Conservation (phyloP, 2,797 vertebrate species). For the Enteromius unitaeniatus region DNA sequence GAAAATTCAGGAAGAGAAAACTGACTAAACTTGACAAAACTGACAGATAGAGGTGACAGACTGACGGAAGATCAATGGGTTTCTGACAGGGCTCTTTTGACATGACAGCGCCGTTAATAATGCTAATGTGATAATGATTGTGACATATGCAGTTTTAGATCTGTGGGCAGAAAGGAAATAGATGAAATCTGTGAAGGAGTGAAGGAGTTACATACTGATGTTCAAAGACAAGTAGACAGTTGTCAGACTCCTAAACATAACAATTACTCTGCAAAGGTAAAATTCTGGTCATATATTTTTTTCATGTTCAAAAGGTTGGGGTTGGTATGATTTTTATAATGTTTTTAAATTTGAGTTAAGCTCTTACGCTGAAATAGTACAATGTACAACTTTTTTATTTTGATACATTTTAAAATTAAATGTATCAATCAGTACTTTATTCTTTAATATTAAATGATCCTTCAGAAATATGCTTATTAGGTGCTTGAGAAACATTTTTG, state of each 20-base stretch:
- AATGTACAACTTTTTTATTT: neutral
- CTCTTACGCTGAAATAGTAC: neutral
- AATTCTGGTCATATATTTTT: neutral
- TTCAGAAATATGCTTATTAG: neutral
- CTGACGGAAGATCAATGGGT: constrained; percentile 25
- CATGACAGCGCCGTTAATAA: neutral
- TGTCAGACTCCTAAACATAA: neutral
- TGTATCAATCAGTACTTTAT: too few relatives aligned
- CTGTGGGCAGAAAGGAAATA: neutral
- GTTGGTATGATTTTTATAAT: too few relatives aligned
- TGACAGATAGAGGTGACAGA: constrained; percentile 19
- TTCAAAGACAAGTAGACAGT: neutral
- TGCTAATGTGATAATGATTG: constrained; percentile 20
- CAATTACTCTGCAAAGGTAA: neutral
- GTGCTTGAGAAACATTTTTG: neutral
- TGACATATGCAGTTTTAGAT: constrained; percentile 9
- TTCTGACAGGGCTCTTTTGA: constrained; percentile 23
- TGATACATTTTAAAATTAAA: neutral
- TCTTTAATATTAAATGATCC: neutral
- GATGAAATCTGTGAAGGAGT: neutral
- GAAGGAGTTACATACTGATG: neutral
- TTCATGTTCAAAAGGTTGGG: neutral
- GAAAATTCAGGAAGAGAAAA: neutral
- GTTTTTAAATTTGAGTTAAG: neutral
- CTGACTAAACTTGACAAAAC: constrained; percentile 11